Base-by-base conservation (phyloP, 2,888 invertebrate genomes). In the Apotomis turbidana region DNA sequence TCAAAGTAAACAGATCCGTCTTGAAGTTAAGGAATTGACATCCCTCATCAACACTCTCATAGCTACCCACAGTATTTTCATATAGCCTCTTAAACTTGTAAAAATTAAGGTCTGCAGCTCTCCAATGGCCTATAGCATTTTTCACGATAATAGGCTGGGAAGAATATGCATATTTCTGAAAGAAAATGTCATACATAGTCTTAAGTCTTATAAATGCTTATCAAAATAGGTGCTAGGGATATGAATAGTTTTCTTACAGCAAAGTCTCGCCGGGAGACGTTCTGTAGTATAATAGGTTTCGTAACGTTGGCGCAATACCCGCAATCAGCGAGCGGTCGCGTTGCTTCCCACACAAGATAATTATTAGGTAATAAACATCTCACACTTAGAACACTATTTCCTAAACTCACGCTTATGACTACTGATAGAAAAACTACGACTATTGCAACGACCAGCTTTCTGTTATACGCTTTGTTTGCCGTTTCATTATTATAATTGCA, bases 21-120 rank as follows among this genome's bases (percentile, higher is more conserved):
- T 97, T 96, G 85, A 98, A 98, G 81, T 97, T 97, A 67, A 98
- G 94, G 89, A 98, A 98, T 84, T 97, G 97, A 79, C 98, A 98
- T 78, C 97, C 97, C 76, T 97, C 96, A 74, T 96, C 95, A 0
- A 96, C 94, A 78, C 95, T 96, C 75, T 96, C 96, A 82, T 96
- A 95, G 63, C 97, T 96, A 63, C 95, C 97, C 0, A 94, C 94
- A 60, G 95, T 95, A 64, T 91, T 89, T 74, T 95, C 94, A 86
- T 97, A 97, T 57, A 97, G 86, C 72, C 94, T 90, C 85, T 95
- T 96, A 77, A 97, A 96, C 86, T 95, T 95, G 27, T 94, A 85
- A 87, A 95, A 96, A 86, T 94, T 95, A 80, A 97, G 95, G 57
- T 94, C 91, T 75, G 95, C 94, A 3, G 97, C 98, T 76, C 94